Evolutionary conservation across 2,113 vertebrate species (phyloP).

Genomic region (Vireo altiloquus): DNA sequence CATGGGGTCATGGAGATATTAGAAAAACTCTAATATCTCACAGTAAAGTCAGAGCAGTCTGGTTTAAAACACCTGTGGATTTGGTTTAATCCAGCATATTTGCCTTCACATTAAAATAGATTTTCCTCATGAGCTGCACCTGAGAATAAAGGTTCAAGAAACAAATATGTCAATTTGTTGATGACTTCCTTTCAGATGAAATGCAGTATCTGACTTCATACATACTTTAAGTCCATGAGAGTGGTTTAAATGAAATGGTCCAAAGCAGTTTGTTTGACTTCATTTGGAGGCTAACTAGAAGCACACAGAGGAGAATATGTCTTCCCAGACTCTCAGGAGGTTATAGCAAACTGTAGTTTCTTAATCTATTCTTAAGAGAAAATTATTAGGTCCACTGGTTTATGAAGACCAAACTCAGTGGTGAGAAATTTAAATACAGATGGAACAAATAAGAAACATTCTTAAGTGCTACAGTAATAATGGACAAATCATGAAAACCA

Average conservation of each 20-base stretch:
- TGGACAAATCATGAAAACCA: not conserved
- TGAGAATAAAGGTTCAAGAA: not conserved
- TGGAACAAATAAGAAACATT: not conserved
- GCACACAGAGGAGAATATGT: not conserved
- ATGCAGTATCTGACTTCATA: not conserved
- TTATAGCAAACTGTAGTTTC: not conserved
- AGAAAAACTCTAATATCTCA: not conserved
- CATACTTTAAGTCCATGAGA: not conserved
- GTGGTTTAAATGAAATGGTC: not conserved
- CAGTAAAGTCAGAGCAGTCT: not conserved
- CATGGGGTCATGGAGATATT: too few species aligned
- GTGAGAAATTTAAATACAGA: not conserved
- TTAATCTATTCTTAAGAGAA: not conserved
- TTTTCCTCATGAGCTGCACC: not conserved
- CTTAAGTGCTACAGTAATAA: not conserved
- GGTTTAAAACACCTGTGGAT: not conserved
- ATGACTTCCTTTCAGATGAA: not conserved
- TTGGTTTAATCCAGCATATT: not conserved
- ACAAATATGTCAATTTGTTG: not conserved
- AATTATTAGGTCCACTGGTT: not conserved
- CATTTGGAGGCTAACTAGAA: not conserved
- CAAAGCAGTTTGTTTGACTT: not conserved
- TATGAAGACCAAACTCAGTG: not conserved
- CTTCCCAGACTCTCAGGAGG: not conserved
- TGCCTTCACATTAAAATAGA: not conserved